Evolutionary conservation across 2,888 invertebrate genomes (phyloP), one percentile per base, ranked within the genome.

Genomic region (Scaptomyza parva): DNA sequence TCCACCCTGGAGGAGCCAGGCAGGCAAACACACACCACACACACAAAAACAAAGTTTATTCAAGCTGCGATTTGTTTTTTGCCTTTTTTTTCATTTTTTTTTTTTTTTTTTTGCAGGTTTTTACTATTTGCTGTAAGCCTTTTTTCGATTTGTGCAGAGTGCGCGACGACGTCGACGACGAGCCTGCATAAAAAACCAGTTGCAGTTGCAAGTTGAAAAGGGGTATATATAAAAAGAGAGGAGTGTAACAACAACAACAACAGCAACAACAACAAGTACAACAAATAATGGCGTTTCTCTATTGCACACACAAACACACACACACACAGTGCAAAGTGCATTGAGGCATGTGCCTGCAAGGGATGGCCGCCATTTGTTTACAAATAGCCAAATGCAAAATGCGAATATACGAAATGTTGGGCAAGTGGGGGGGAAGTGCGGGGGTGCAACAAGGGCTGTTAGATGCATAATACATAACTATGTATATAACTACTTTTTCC

Each of bases 121-220:
- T 78, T 78, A 73, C 60, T n/a, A 70, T 78, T 82, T 64, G 81
- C 84, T 70, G 62, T 77, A 69, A 80, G 81, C 81, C 66, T 63
- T 79, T 76, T 75, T 82, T 73, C 63, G 80, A 86, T 86, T 86
- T 75, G 35, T 35, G 60, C 45, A 45, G 60, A 50, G 55, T 47
- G 65, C 53, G 33, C 33, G n/a, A n/a, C n/a, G n/a, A n/a, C n/a
- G n/a, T n/a, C n/a, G n/a, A n/a, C n/a, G n/a, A n/a, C n/a, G 40
- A 26, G n/a, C 41, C 44, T 44, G 68, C 76, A 76, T 61, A 66
- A 80, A 83, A 80, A 86, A 81, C 87, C 87, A 84, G 81, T 86
- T 86, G 87, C 87, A 78, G 40, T 59, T 51, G 45, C 53, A 59
- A 44, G 41, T 45, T 68, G 69, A 50, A 37, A 70, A 86, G 63